phyloP scores from a whole-genome alignment of 1,140 invertebrate genomes.

The Drosophila funebris region DNA sequence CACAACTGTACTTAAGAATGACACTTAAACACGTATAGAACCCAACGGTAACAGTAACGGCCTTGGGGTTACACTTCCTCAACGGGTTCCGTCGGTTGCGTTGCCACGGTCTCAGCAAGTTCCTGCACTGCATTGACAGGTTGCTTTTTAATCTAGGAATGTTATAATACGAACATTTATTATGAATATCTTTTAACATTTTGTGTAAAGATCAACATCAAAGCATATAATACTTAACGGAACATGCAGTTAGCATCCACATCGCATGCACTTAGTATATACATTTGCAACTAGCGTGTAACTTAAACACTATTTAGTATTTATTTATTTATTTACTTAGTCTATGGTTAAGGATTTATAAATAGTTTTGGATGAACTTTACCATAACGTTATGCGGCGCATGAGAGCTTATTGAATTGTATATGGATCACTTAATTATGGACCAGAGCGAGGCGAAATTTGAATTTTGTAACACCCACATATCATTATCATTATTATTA shows the following conservation, averaged over 20 bases:
- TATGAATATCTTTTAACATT: slow-evolving; percentile 13
- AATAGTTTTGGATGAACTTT: slow-evolving; percentile 35
- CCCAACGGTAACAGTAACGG: neutral
- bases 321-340: slow-evolving; percentile 45
- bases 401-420: slow-evolving; percentile 28
- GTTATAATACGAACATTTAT: slow-evolving; percentile 28
- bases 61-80: neutral
- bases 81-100: slow-evolving; percentile 33
- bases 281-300: slow-evolving; percentile 6
- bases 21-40: neutral
- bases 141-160: slow-evolving; percentile 55
- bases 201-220: neutral
- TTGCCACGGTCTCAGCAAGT: slow-evolving; percentile 10
- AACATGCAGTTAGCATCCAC: slow-evolving; percentile 27
- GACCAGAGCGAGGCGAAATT: slow-evolving; percentile 33
- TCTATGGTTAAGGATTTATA: slow-evolving; percentile 8
- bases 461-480: slow-evolving; percentile 40
- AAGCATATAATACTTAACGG: slow-evolving; percentile 28
- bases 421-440: slow-evolving; percentile 45
- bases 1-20: slow-evolving; percentile 21
- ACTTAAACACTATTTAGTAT: slow-evolving; percentile 28
- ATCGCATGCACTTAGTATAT: neutral
- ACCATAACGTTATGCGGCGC: slow-evolving; percentile 36
- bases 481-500: too few relatives aligned
- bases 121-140: slow-evolving; percentile 33